These are phyloP conservation scores for Rhea americana DNA, from an alignment of 2,113 vertebrate genomes.

Conservation along the genomic window DNA sequence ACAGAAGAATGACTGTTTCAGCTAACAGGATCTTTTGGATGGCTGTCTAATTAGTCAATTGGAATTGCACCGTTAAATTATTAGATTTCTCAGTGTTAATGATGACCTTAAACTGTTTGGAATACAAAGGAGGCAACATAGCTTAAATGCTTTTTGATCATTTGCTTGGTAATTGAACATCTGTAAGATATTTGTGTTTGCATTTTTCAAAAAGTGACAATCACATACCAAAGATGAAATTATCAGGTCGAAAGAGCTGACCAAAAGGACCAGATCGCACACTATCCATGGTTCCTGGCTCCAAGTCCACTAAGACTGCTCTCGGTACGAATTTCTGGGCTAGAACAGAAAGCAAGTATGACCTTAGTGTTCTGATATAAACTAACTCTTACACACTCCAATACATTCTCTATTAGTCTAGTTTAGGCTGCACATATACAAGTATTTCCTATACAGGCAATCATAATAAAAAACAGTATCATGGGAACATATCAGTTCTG, in stretches of 20 bases:
- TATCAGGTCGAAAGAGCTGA: slow-evolving; percentile 93
- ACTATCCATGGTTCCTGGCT: slow-evolving; percentile 95
- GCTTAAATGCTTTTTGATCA: background rate
- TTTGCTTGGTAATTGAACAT: background rate
- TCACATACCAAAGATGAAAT: slow-evolving; percentile 92
- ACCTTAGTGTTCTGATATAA: background rate
- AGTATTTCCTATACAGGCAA: background rate
- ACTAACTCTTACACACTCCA: background rate
- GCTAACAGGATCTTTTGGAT: background rate
- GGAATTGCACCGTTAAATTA: background rate
- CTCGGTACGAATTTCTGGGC: slow-evolving; percentile 93
- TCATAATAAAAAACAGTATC: background rate
- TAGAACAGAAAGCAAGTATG: slow-evolving; percentile 60
- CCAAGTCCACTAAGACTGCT: slow-evolving; percentile 89
- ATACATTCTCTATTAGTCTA: background rate
- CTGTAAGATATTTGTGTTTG: background rate
- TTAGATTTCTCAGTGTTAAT: background rate
- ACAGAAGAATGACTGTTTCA: background rate
- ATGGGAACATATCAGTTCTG: background rate
- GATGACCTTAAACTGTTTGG: background rate
- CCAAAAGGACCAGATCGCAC: slow-evolving; percentile 92
- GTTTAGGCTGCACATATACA: background rate
- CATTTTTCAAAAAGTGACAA: background rate
- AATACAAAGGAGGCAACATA: background rate
- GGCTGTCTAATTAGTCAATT: background rate